Base-by-base conservation (phyloP, 2,888 invertebrate genomes). In the Polymixis lichenea region DNA sequence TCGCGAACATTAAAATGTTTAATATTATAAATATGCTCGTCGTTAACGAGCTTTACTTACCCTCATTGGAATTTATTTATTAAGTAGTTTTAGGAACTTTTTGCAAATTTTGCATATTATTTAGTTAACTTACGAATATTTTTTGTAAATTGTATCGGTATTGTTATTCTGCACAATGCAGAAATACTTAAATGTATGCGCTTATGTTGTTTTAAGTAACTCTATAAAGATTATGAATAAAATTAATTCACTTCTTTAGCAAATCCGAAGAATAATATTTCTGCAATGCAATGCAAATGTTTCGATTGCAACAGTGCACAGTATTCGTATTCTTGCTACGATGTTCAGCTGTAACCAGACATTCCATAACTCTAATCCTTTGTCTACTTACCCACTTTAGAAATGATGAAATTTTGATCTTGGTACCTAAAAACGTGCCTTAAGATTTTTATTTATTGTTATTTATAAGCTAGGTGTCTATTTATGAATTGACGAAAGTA, bases 161-260 rank as follows among this genome's bases (percentile, higher is more conserved):
- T 95, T 96, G 96, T 96, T 96, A 96, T 96, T 96, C 96, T 96
- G 96, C 96, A 96, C 94, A 96, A 96, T 96, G 96, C 96, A 93
- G 96, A 96, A 96, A 96, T 96, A 96, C 94, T 95, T 96, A 94
- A 94, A 93, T 95, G 95, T 96, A 96, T 96, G 96, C 96, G 96
- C 96, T 96, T 96, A 96, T 95, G 92, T 94, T 94, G 92, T 91
- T 93, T 92, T 94, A 94, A 92, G 92, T 94, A 91, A 93, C 93
- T 96, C 94, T 95, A 94, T 92, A 94, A 92, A 93, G 90, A 91
- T 90, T 88, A 92, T 92, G 92, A 90, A 90, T 91, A 89, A 87
- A 88, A 89, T 84, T 79, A 87, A 87, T 88, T 89, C 90, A 91
- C 88, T 91, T 91, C 91, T 88, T 92, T 93, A 95, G 94, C 90